A percentile compares a stretch with the other conserved stretches of the same genome.
phyloP scores from a whole-genome alignment of 2,797 vertebrate species.

The Urosaurus nigricauda region DNA sequence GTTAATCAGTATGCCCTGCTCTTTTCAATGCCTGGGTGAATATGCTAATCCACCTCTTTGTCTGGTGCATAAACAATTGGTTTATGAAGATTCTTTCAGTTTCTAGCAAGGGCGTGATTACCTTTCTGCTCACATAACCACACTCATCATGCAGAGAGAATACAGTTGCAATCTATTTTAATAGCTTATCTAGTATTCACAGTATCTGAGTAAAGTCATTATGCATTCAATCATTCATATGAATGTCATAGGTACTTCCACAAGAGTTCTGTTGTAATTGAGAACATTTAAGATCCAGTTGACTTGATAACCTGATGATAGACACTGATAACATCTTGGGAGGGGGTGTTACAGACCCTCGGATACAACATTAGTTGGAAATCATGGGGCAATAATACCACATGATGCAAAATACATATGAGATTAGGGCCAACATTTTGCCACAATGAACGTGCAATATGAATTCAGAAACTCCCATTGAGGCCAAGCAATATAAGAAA shows the following conservation, averaged over 20 bases:
- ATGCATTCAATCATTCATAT: constrained; percentile 48
- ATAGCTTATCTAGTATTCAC: constrained; percentile 55
- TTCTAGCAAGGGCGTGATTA: constrained; percentile 38
- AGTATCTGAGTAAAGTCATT: constrained; percentile 39
- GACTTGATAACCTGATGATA: constrained; percentile 10
- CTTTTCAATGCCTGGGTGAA: not conserved
- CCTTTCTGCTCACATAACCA: constrained; percentile 53
- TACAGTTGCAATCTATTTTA: constrained; percentile 46
- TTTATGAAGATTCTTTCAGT: constrained; percentile 42
- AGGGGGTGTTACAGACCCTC: constrained; percentile 12
- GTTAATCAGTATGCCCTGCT: constrained; percentile 12
- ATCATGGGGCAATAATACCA: not conserved
- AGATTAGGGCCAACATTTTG: not conserved
- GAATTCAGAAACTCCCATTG: not conserved
- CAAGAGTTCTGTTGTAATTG: not conserved
- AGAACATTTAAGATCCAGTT: constrained; percentile 15
- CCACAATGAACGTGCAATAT: not conserved
- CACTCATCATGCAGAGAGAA: constrained; percentile 44
- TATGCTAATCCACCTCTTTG: constrained; percentile 5
- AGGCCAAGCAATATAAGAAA: not conserved
- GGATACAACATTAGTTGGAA: not conserved
- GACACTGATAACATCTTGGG: not conserved
- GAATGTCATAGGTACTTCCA: constrained; percentile 53
- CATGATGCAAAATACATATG: not conserved
- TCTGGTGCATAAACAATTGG: constrained; percentile 30